Conservation (phyloP, 2,113 vertebrate species). For the Steatornis caripensis region DNA sequence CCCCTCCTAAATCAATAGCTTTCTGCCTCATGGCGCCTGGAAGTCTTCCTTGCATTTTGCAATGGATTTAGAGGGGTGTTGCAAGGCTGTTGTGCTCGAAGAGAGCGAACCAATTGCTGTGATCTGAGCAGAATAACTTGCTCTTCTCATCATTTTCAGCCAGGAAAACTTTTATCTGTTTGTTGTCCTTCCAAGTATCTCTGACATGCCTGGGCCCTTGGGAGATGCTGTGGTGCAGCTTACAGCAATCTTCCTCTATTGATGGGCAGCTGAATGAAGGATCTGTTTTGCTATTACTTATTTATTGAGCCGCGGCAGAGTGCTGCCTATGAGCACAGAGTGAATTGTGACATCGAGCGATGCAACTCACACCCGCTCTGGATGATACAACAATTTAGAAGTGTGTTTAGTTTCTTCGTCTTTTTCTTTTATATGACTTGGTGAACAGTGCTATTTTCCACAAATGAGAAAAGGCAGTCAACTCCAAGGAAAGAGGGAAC, state of each 20-base stretch:
- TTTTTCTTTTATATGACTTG: background rate
- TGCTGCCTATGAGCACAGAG: background rate
- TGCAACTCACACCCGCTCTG: background rate
- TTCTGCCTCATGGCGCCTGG: background rate
- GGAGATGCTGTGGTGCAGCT: background rate
- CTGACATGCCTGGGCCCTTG: background rate
- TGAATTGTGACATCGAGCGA: background rate
- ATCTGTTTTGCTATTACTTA: background rate
- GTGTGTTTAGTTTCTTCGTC: background rate
- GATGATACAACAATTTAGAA: background rate
- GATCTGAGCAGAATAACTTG: background rate
- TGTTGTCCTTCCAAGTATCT: background rate
- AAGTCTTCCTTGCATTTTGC: background rate
- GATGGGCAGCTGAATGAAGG: background rate
- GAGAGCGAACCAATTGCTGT: background rate
- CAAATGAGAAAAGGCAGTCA: background rate
- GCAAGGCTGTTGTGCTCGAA: background rate
- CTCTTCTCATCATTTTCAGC: background rate
- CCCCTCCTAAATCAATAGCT: background rate
- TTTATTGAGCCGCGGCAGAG: background rate
- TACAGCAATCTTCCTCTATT: background rate
- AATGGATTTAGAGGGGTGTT: background rate
- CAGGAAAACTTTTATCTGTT: background rate
- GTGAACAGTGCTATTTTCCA: background rate
- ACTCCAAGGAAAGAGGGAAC: rapidly evolving